Conservation (phyloP, 1,140 invertebrate species). For the Mamestra configurata region DNA sequence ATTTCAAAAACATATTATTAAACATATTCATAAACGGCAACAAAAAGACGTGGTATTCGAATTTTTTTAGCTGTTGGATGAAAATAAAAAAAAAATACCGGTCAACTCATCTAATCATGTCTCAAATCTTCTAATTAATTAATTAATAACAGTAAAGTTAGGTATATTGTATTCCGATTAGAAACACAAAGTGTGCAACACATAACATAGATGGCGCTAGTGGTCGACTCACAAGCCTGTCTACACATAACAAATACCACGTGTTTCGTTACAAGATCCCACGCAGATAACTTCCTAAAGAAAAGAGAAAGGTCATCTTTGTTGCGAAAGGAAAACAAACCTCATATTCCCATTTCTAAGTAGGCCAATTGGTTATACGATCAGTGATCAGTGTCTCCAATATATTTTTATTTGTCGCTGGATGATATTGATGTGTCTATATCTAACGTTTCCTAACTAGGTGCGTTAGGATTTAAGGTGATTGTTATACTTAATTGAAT, state of each 20-base stretch:
- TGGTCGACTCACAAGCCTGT: not conserved
- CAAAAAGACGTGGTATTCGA: no score
- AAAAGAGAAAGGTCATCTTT: not conserved
- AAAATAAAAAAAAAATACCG: no score
- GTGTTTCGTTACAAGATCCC: not conserved
- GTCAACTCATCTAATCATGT: no score
- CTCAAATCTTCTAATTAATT: no score
- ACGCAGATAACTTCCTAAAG: not conserved
- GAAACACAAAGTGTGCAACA: not conserved
- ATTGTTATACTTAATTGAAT: no score
- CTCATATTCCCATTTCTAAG: not conserved
- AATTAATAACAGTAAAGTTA: no score
- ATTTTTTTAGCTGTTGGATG: no score
- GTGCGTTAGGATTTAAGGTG: no score
- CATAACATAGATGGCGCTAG: constrained; percentile 1
- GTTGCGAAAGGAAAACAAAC: not conserved
- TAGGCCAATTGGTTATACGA: not conserved
- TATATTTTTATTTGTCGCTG: not conserved
- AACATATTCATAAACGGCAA: no score
- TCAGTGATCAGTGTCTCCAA: not conserved
- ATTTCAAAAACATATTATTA: no score
- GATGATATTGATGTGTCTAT: not conserved
- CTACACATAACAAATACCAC: constrained; percentile 9
- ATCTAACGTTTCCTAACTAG: not conserved
- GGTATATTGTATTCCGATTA: not conserved